Evolutionary conservation across 2,797 vertebrate species (phyloP).

Genomic region (Melopsittacus undulatus): DNA sequence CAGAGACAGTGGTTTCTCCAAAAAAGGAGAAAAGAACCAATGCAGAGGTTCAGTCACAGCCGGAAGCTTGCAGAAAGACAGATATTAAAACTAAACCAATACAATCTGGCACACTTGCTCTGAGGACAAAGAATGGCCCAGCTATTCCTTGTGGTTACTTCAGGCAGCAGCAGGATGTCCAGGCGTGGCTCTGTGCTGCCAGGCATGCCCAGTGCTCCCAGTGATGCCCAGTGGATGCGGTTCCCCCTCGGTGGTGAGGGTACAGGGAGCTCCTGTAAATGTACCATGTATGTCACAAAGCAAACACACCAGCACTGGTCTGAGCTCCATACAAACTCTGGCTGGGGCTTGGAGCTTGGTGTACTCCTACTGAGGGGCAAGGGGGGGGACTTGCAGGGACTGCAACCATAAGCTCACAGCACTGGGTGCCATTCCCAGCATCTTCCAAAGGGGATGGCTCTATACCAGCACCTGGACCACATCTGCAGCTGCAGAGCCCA

Average conservation of each 20-base stretch:
- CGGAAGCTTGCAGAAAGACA: neutral
- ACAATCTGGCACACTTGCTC: neutral
- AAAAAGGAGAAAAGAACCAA: conserved; percentile 45
- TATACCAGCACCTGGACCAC: neutral
- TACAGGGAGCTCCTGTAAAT: neutral
- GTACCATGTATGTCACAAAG: neutral
- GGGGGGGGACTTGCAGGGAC: no score
- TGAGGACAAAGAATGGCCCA: neutral
- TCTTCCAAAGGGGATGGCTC: neutral
- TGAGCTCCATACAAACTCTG: neutral
- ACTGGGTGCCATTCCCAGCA: neutral
- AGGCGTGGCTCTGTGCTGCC: neutral
- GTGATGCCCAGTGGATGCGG: rapidly evolving
- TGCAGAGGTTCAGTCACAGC: neutral
- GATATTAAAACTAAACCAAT: neutral
- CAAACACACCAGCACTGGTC: neutral
- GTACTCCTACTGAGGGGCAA: neutral
- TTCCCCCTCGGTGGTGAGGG: rapidly evolving
- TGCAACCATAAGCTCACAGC: rapidly evolving
- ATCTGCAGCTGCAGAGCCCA: neutral
- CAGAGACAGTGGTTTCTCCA: neutral
- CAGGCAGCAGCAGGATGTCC: neutral
- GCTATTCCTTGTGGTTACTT: neutral
- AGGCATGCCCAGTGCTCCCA: rapidly evolving
- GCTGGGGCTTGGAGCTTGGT: neutral